Base-by-base conservation (phyloP, 2,797 vertebrate genomes). In the Coilia nasus region DNA sequence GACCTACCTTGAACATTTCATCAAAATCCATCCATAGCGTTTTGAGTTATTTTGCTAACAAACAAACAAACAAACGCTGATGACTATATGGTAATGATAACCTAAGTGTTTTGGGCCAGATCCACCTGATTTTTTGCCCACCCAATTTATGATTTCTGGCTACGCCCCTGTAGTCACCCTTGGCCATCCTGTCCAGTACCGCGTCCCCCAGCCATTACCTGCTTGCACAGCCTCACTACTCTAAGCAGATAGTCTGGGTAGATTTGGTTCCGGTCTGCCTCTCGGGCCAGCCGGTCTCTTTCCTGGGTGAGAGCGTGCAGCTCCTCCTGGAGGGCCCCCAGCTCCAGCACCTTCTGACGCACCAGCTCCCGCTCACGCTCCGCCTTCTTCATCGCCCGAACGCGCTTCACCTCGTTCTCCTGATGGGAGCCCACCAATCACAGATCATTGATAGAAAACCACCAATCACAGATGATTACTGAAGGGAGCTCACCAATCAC, bases 171-270 rank as follows among this genome's bases (percentile, higher is more conserved):
- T n/a, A n/a, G n/a, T n/a, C 64, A 15, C 25, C 23, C 28, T 12
- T 67, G 23, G 23, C 11, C 62, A 3, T 2, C 1, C 2, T 25
- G 23, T 3, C 11, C 23, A 41, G 2, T 41, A 2, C 11, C 2
- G 6, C 64, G 4, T 25, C 28, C 12, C 31, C 23, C 12, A 15
- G 12, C 1, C 28, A 31, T 78, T 44, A 78, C 71, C 71, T 78
- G 71, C 19, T 91, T 88, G 0, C 93, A 94, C 67, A 81, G 81
- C 87, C 92, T 88, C 82, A 94, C 92, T 80, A 93, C 92, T 10
- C 90, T 88, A 54, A 94, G 91, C 87, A 95, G 83, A 86, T 92
- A 95, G 60, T 86, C 91, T 28, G 85, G 90, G 90, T 64, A 81
- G 12, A 86, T 81, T 28, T 67, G 5, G 9, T 86, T 46, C 14